Percentiles rank a stretch among this genome's conserved stretches.
Conservation (phyloP, 2,888 invertebrate genomes). For the Cotesia congregata region DNA sequence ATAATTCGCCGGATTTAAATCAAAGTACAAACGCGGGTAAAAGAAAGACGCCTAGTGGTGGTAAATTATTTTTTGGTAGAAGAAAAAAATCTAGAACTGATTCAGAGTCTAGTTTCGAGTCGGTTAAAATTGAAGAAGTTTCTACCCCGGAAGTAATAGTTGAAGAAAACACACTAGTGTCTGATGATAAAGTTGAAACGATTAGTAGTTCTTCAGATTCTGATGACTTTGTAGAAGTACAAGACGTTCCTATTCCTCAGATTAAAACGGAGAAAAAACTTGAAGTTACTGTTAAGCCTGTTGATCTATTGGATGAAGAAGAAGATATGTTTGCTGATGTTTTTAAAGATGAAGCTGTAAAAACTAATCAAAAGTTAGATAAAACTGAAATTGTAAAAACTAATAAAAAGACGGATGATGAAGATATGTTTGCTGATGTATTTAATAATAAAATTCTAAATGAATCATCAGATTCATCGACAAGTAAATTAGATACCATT, state of each 20-base stretch:
- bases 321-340: conserved; percentile 17
- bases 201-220: conserved; percentile 56
- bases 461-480: background rate
- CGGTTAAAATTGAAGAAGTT: conserved; percentile 42
- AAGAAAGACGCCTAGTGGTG: conserved; percentile 32
- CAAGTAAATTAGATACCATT: conserved; percentile 54
- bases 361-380: conserved; percentile 66
- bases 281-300: background rate
- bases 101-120: conserved; percentile 36
- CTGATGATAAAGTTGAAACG: conserved; percentile 13
- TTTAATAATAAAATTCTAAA: conserved; percentile 66
- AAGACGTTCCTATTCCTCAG: conserved; percentile 56
- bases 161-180: conserved; percentile 12
- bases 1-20: conserved; percentile 9
- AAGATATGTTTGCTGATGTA: conserved; percentile 83
- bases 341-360: conserved; percentile 49
- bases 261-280: background rate
- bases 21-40: conserved; percentile 19
- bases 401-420: conserved; percentile 68
- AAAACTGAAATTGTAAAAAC: conserved; percentile 62
- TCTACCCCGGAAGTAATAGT: conserved; percentile 35
- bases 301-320: background rate
- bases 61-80: conserved; percentile 2
- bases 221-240: conserved; percentile 70
- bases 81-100: conserved; percentile 21